Percentiles rank a stretch among this genome's conserved stretches.
Conservation (phyloP, 2,113 vertebrate genomes). For the Lophius piscatorius region DNA sequence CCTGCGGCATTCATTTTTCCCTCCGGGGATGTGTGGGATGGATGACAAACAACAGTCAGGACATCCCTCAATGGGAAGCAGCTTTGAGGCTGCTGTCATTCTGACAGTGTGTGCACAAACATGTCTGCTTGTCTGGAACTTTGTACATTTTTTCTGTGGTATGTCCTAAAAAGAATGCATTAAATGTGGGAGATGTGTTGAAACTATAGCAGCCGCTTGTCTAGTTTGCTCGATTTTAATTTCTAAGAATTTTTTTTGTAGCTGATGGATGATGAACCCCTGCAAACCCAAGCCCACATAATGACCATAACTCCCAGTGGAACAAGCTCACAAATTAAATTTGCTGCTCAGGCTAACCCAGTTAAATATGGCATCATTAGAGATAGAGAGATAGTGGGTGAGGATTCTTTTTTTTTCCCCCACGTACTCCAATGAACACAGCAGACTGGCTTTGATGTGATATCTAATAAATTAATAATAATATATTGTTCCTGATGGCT, state of each 20-base stretch:
- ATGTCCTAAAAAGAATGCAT: slow-evolving; percentile 11
- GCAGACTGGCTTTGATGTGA: slow-evolving; percentile 18
- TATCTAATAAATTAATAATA: slow-evolving; percentile 18
- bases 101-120: neutral
- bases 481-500: neutral
- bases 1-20: slow-evolving; percentile 40
- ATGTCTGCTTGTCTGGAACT: neutral
- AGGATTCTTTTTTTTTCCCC: slow-evolving; percentile 15
- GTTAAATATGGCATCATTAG: slow-evolving; percentile 34
- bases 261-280: neutral
- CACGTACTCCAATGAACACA: slow-evolving; percentile 31
- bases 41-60: slow-evolving; percentile 39
- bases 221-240: no score
- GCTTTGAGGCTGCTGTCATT: slow-evolving; percentile 9
- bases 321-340: slow-evolving; percentile 36
- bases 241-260: slow-evolving; percentile 2
- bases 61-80: slow-evolving; percentile 23
- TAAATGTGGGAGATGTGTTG: neutral
- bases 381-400: neutral
- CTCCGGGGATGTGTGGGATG: neutral
- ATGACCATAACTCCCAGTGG: neutral
- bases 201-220: neutral
- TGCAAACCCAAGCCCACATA: no score
- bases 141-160: neutral
- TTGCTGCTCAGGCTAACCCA: slow-evolving; percentile 28